phyloP scores from a whole-genome alignment of 2,888 invertebrate species.

The Dolichopus griseipennis region DNA sequence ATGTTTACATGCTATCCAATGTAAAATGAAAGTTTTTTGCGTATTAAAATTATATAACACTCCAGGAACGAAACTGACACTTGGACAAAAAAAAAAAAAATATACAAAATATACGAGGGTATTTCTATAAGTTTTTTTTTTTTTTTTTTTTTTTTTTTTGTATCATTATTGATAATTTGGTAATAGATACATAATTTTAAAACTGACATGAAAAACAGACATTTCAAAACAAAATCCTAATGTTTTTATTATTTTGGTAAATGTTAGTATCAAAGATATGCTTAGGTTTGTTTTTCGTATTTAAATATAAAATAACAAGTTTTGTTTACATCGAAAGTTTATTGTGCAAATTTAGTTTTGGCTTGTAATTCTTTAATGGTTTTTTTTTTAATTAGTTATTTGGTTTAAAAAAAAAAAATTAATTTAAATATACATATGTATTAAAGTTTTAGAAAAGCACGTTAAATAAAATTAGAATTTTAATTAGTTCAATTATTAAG shows the following conservation, averaged over 20 bases:
- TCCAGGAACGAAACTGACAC: constrained; percentile 4
- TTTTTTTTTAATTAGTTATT: too few species aligned
- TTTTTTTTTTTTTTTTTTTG: neutral
- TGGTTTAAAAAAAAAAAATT: too few species aligned
- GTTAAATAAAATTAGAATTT: too few species aligned
- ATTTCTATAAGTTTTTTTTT: neutral
- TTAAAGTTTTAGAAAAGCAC: too few species aligned
- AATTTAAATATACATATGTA: too few species aligned
- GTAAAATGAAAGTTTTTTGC: constrained; percentile 4
- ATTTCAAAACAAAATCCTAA: neutral
- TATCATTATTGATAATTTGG: neutral
- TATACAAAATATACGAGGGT: constrained; percentile 1
- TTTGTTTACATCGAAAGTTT: neutral
- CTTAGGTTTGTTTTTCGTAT: neutral
- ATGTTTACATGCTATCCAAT: constrained; percentile 4
- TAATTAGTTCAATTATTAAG: too few species aligned
- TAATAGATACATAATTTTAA: neutral
- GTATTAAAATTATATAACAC: constrained; percentile 6
- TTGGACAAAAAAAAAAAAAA: constrained; percentile 2
- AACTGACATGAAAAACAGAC: neutral
- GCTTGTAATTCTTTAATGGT: neutral
- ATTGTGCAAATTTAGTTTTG: neutral
- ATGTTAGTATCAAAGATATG: neutral
- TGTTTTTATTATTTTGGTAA: neutral
- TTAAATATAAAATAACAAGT: neutral